These are phyloP conservation scores for Anagyrus pseudococci DNA, from an alignment of 2,888 invertebrate genomes.

Conservation along the genomic window DNA sequence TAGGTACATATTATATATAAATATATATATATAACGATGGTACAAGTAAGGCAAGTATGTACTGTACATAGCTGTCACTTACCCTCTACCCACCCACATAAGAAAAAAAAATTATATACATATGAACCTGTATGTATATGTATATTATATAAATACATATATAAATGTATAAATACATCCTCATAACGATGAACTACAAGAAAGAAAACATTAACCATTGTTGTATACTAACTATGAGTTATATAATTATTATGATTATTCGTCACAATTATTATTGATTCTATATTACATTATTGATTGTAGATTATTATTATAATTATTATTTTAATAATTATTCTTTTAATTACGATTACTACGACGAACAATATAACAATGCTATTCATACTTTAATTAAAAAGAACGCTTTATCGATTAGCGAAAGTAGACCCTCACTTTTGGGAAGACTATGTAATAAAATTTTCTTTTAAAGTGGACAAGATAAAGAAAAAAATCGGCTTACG, in stretches of 20 bases:
- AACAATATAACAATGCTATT: constrained; percentile 52
- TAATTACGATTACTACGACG: constrained; percentile 42
- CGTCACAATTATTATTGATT: constrained; percentile 31
- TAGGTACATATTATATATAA: constrained; percentile 45
- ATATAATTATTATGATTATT: constrained; percentile 41
- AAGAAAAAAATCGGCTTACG: not conserved
- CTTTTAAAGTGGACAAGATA: constrained; percentile 52
- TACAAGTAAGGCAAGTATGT: constrained; percentile 61
- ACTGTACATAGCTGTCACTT: constrained; percentile 61
- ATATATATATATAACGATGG: constrained; percentile 51
- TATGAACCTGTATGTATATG: constrained; percentile 28
- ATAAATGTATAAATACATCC: constrained; percentile 39
- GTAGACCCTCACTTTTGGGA: constrained; percentile 57
- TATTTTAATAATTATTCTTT: constrained; percentile 31
- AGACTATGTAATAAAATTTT: constrained; percentile 34
- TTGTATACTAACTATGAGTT: constrained; percentile 58
- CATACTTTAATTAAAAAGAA: constrained; percentile 56
- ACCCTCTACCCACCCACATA: constrained; percentile 52
- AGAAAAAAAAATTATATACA: constrained; percentile 46
- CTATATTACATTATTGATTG: constrained; percentile 37
- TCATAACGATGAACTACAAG: constrained; percentile 47
- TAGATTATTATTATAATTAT: constrained; percentile 43
- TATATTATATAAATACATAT: constrained; percentile 43
- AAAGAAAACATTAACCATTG: constrained; percentile 54
- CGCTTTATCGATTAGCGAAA: constrained; percentile 54